Evolutionary conservation across 2,888 invertebrate genomes (phyloP), one percentile per base, ranked within the genome.

Genomic region (Nezara viridula): DNA sequence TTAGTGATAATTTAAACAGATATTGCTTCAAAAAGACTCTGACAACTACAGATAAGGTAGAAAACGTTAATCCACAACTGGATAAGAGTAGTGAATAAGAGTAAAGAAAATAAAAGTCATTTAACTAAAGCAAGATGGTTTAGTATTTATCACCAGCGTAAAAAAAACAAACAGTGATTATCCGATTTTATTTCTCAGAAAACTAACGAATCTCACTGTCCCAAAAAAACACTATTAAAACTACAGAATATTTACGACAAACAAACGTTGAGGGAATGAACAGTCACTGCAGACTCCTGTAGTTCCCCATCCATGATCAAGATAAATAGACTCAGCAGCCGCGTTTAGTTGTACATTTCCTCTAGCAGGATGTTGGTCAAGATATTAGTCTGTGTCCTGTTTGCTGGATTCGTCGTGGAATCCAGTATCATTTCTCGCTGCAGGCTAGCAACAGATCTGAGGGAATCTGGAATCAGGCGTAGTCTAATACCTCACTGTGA

Each of bases 401-500:
- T 81, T 12, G 44, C n/a, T 14, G 44, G 66, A n/a, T n/a, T n/a
- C 6, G 21, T 73, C 7, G 32, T 37, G 16, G 32, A 16, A 37
- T 73, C 66, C 19, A 37, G 37, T 73, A 81, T 21, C n/a, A 14
- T 81, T 47, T 81, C 81, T 27, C 40, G 77, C 49, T 88, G 88
- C 32, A 37, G 5, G 40, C 49, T 88, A 16, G 88, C 88, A 3
- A 88, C 50, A 32, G 49, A 40, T 9, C 32, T 88, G 32, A 73
- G 44, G 14, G 88, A 88, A 14, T 44, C 37, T 14, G 88, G 88
- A 0, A 49, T 88, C 27, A 32, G 73, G 6, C n/a, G 24, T 19
- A n/a, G 60, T 24, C 73, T 77, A 1, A 88, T 88, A 40, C 49
- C 88, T 19, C 73, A 88, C 50, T 88, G 88, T 88, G 27, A 73